Evolutionary conservation across 2,113 vertebrate species (phyloP).

Genomic region (Artemisiospiza belli): DNA sequence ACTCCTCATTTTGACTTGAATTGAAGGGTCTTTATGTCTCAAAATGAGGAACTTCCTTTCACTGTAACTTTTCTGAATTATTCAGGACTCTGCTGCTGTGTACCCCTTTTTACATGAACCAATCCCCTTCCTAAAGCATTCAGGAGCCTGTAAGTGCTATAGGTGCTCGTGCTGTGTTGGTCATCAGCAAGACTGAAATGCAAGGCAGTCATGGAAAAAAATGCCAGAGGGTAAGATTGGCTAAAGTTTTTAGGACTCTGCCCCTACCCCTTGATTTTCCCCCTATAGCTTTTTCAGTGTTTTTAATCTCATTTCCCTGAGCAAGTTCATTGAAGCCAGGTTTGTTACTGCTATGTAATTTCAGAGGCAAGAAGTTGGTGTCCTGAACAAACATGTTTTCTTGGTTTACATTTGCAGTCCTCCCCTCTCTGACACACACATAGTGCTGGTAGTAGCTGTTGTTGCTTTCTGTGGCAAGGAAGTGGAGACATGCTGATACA

Average conservation of each 20-base stretch:
- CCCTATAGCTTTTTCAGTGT: neutral
- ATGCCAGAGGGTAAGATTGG: accelerated
- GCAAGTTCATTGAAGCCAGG: neutral
- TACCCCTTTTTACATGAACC: neutral
- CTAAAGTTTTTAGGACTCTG: neutral
- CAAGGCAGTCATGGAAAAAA: neutral
- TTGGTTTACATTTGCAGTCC: neutral
- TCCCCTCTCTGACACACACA: neutral
- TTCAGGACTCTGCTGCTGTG: neutral
- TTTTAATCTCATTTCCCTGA: neutral
- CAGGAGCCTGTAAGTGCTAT: neutral
- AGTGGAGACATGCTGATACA: neutral
- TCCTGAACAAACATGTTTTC: neutral
- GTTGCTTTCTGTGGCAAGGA: neutral
- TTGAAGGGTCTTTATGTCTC: neutral
- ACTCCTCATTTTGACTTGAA: neutral
- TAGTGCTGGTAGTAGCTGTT: neutral
- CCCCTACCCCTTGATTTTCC: neutral
- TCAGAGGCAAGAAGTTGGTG: neutral
- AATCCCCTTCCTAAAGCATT: accelerated
- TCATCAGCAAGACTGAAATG: neutral
- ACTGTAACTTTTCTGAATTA: neutral
- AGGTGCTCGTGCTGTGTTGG: neutral
- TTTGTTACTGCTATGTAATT: neutral
- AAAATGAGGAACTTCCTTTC: neutral